Percentiles rank a stretch among this genome's conserved stretches.
Evolutionary conservation across 1,140 invertebrate genomes (phyloP).

Genomic region (Triops cancriformis): DNA sequence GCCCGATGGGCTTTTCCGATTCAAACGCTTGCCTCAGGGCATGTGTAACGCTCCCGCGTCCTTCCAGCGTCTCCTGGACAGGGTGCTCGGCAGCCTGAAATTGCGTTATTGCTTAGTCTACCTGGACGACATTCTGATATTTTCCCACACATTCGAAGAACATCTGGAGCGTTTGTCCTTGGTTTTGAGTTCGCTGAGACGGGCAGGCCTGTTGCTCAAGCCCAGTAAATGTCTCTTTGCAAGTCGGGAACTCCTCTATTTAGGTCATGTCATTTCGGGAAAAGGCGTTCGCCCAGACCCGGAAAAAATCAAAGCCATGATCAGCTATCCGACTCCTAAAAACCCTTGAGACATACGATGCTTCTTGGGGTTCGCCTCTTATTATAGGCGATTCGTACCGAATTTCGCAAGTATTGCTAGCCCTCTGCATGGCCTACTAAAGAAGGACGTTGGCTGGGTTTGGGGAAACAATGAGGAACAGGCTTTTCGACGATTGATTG

Average conservation of each 20-base stretch:
- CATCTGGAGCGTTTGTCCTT: too few relatives aligned
- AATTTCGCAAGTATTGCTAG: too few relatives aligned
- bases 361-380: too few relatives aligned
- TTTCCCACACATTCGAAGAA: constrained; percentile 28
- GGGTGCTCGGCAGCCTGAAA: constrained; percentile 24
- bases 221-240: not conserved
- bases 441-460: not conserved
- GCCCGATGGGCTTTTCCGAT: constrained; percentile 37
- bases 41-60: too few relatives aligned
- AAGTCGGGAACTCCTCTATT: not conserved
- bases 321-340: too few relatives aligned
- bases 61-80: constrained; percentile 34
- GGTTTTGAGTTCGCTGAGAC: too few relatives aligned
- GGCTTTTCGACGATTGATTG: constrained; percentile 15
- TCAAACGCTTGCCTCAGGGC: constrained; percentile 36
- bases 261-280: not conserved
- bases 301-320: too few relatives aligned
- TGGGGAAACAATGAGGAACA: not conserved
- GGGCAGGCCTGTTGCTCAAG: too few relatives aligned
- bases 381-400: too few relatives aligned
- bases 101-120: constrained; percentile 29
- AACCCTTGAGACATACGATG: too few relatives aligned
- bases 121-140: constrained; percentile 35
- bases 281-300: too few relatives aligned
- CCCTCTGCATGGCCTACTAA: too few relatives aligned